Evolutionary conservation across 2,888 invertebrate genomes (phyloP), one percentile per base, ranked within the genome.

Genomic region (Aricia artaxerxes): DNA sequence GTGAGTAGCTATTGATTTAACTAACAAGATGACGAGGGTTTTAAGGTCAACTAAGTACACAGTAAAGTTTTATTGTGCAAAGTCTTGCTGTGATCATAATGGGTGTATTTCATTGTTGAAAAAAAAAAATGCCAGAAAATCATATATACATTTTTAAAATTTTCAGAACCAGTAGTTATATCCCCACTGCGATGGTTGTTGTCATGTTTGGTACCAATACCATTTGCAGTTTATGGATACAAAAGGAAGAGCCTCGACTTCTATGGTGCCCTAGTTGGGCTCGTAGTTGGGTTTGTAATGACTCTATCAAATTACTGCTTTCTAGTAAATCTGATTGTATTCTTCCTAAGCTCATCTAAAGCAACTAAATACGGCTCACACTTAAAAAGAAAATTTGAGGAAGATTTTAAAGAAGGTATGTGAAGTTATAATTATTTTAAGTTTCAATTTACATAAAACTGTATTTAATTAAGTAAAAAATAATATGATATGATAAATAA

Each of bases 281-380:
- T 97, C 38, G 83, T 96, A 4, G 95, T 98, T 78, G 98, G 97
- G 13, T 97, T 98, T 85, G 90, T 97, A 38, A 88, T 98, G 69
- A 97, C 97, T 2, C 90, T 98, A 44, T 96, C 97, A 78, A 98
- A 96, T 88, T 96, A 97, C 85, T 96, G 97, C 80, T 98, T 98
- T 87, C 90, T 97, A 75, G 95, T 95, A 16, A 96, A 96, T 82
- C 91, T 98, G 57, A 91, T 97, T 24, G 94, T 96, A 4, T 98
- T 98, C 89, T 98, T 98, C 87, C 88, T 98, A 40, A 95, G 97
- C 75, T 97, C 97, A 2, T 97, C 98, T 0, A 96, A 96, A 86
- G 97, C 97, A 0, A 98, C 98, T 0, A 97, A 97, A 88, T 97
- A 97, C 85, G 95, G 97, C 35, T 90, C 95, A 0, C 90, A 96